Conservation (phyloP, 2,113 vertebrate genomes). For the Rhinolophus ferrumequinum region DNA sequence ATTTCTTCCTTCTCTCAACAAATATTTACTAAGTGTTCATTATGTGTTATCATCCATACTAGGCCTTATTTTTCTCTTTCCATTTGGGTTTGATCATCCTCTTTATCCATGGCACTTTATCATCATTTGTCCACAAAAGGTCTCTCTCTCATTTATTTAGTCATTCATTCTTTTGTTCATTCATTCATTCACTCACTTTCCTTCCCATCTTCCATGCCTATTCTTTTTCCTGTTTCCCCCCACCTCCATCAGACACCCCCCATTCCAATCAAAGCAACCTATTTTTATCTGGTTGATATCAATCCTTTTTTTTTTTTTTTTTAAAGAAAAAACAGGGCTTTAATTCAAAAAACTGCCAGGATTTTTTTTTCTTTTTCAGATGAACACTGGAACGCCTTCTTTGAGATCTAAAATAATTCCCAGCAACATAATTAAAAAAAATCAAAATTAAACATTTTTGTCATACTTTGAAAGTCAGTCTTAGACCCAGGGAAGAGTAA, state of each 20-base stretch:
- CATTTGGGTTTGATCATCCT: not conserved
- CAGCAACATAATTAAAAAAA: constrained; percentile 82
- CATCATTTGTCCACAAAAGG: not conserved
- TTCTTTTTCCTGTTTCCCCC: not conserved
- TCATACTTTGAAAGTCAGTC: constrained; percentile 89
- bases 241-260: not conserved
- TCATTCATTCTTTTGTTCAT: not conserved
- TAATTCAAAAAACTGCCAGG: constrained; percentile 85
- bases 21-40: not conserved
- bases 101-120: not conserved
- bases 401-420: constrained; percentile 82
- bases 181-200: not conserved
- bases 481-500: constrained; percentile 82
- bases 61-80: not conserved
- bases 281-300: not conserved
- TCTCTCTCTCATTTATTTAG: not conserved
- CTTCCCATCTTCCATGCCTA: not conserved
- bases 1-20: not conserved
- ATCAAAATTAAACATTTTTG: constrained; percentile 91
- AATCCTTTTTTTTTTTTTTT: too few species aligned
- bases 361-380: constrained; percentile 63
- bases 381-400: constrained; percentile 28
- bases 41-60: not conserved
- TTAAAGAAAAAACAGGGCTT: constrained; percentile 75
- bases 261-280: not conserved